These are phyloP conservation scores for Calidris pygmaea DNA, from an alignment of 2,113 vertebrate species.

Conservation along the genomic window DNA sequence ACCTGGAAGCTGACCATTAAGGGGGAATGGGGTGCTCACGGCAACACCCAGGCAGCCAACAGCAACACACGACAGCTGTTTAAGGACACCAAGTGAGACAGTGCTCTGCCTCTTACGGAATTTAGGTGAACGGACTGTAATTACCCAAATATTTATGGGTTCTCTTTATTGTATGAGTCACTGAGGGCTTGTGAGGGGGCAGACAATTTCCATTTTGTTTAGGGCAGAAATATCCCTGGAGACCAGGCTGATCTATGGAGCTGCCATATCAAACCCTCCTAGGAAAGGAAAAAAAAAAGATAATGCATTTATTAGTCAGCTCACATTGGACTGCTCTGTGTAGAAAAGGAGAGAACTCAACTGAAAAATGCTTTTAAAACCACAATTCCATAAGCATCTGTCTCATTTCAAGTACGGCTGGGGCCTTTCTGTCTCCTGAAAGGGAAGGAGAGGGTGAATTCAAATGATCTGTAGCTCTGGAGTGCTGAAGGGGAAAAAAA, in stretches of 20 bases:
- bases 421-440: slow-evolving; percentile 61
- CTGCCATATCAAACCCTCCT: slow-evolving; percentile 60
- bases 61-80: neutral
- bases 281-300: slow-evolving; percentile 41
- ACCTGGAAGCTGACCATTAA: neutral
- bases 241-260: slow-evolving; percentile 63
- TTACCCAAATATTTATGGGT: slow-evolving; percentile 65
- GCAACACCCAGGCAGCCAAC: neutral
- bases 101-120: slow-evolving; percentile 33
- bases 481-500: slow-evolving; percentile 42
- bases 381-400: slow-evolving; percentile 66
- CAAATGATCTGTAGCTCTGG: slow-evolving; percentile 52
- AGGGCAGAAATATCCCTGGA: slow-evolving; percentile 55
- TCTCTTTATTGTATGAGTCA: slow-evolving; percentile 67
- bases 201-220: slow-evolving; percentile 68
- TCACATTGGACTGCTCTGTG: slow-evolving; percentile 58
- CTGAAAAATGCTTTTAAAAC: slow-evolving; percentile 69
- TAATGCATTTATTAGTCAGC: slow-evolving; percentile 70
- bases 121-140: slow-evolving; percentile 53
- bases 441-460: slow-evolving; percentile 56
- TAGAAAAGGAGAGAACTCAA: slow-evolving; percentile 60
- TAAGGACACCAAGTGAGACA: neutral
- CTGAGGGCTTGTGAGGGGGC: slow-evolving; percentile 60
- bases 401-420: slow-evolving; percentile 64
- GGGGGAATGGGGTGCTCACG: neutral